Evolutionary conservation across 2,797 vertebrate genomes (phyloP), one percentile per base, ranked within the genome.

Genomic region (Spinus olivaceus): DNA sequence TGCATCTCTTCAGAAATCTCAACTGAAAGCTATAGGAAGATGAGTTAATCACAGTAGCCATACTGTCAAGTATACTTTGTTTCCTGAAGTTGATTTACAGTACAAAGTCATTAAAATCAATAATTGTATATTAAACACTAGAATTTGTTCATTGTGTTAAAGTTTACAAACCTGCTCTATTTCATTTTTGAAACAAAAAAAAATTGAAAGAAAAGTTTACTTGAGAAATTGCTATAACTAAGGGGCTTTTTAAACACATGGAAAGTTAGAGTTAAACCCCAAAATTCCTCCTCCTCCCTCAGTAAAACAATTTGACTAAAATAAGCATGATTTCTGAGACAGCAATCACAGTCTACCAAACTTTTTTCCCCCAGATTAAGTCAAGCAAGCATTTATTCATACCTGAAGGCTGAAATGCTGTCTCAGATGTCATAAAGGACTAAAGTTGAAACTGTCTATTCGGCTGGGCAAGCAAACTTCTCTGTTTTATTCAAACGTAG

Each of bases 61-160:
- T 49, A 41, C 86, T 44, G 84, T 91, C 80, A 85, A 35, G 74
- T 92, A 70, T 88, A 88, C 70, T 90, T 73, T 84, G 69, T 74
- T 94, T 95, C 74, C 76, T 96, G 56, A 96, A 83, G 32, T 30
- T 92, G 80, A 95, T 84, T 96, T 95, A 94, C 88, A 92, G 67
- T 95, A 85, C 50, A 77, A 94, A 81, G 66, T n/a, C 78, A 66
- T 60, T 78, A 81, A 96, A 90, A 96, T 84, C 90, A 77, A 51
- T 94, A 93, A 80, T 59, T 92, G 60, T 94, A 86, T 91, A 88
- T 92, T 94, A 94, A 91, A 91, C 95, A 59, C 33, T 54, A 69
- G 54, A n/a, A 42, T 21, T 69, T 85, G 72, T 84, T 88, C 50
- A 56, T 80, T 77, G 67, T 65, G 51, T 59, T 93, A 20, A 88